Evolutionary conservation across 2,888 invertebrate species (phyloP).

Genomic region (Lycophotia porphyrea): DNA sequence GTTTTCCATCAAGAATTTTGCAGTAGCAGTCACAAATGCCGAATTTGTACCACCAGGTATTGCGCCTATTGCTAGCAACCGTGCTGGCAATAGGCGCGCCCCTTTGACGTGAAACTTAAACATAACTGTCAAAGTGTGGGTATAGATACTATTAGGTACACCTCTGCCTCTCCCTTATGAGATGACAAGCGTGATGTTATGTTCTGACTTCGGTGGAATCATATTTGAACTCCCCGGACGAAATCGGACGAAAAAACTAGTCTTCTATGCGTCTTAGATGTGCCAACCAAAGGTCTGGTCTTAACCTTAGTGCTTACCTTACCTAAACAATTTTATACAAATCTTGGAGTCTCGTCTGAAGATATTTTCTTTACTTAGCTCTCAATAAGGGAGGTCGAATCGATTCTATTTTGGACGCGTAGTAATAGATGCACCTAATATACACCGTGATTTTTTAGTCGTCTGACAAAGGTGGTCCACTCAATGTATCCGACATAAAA

Average conservation of each 20-base stretch:
- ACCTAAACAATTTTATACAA: neutral
- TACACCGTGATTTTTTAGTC: too few species aligned
- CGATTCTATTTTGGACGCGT: neutral
- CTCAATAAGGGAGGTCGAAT: neutral
- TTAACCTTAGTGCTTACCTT: neutral
- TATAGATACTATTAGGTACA: neutral
- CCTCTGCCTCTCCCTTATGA: neutral
- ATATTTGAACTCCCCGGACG: neutral
- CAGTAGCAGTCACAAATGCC: neutral
- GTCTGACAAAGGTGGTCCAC: too few species aligned
- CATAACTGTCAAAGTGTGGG: neutral
- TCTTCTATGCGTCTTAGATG: neutral
- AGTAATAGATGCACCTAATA: neutral
- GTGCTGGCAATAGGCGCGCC: neutral
- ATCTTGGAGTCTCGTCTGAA: neutral
- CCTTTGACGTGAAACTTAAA: neutral
- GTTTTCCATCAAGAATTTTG: neutral
- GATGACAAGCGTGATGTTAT: too few species aligned
- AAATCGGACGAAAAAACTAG: neutral
- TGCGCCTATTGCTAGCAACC: too few species aligned
- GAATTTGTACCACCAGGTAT: neutral
- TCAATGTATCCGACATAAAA: too few species aligned
- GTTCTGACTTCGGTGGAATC: neutral
- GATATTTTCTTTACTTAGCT: neutral
- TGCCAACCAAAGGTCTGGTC: neutral